Percentiles rank a stretch among this genome's conserved stretches.
phyloP scores from a whole-genome alignment of 2,797 vertebrate genomes.

The Parauchenoglanis ngamensis region DNA sequence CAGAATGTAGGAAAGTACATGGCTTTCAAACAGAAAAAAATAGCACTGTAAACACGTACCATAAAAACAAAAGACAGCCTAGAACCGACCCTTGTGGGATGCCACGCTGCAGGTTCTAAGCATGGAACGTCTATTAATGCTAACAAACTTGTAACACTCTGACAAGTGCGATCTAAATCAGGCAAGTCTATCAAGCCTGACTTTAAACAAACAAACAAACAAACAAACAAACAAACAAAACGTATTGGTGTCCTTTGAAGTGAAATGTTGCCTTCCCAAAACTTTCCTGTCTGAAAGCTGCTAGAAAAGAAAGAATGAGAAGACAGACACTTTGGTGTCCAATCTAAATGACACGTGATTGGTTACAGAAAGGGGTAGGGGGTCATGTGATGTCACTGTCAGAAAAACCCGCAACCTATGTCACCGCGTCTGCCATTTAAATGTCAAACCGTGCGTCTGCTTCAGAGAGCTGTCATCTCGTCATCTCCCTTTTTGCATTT shows the following conservation, averaged over 20 bases:
- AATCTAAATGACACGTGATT: constrained; percentile 40
- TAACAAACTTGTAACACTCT: not conserved
- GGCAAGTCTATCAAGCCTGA: not conserved
- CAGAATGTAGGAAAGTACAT: not conserved
- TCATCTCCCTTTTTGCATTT: constrained; percentile 8
- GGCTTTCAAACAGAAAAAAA: not conserved
- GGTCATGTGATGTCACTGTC: constrained; percentile 72
- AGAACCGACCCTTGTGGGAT: not conserved
- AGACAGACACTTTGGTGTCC: constrained; percentile 39
- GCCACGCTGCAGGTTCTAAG: not conserved
- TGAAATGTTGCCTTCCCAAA: not conserved
- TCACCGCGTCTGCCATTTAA: constrained; percentile 70
- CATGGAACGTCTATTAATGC: not conserved
- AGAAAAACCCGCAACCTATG: constrained; percentile 69
- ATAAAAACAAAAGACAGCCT: not conserved
- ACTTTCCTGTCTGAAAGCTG: not conserved
- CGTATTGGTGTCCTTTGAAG: too few relatives aligned
- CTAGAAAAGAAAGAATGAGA: constrained; percentile 4
- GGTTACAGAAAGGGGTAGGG: constrained; percentile 52
- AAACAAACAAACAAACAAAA: not conserved
- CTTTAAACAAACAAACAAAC: not conserved
- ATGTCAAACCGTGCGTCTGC: constrained; percentile 57
- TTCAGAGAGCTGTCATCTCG: constrained; percentile 44
- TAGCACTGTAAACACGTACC: not conserved
- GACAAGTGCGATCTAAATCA: not conserved